A percentile compares a stretch with the other conserved stretches of the same genome.
Conservation (phyloP, 2,113 vertebrate genomes). For the Sinocyclocheilus anophthalmus region DNA sequence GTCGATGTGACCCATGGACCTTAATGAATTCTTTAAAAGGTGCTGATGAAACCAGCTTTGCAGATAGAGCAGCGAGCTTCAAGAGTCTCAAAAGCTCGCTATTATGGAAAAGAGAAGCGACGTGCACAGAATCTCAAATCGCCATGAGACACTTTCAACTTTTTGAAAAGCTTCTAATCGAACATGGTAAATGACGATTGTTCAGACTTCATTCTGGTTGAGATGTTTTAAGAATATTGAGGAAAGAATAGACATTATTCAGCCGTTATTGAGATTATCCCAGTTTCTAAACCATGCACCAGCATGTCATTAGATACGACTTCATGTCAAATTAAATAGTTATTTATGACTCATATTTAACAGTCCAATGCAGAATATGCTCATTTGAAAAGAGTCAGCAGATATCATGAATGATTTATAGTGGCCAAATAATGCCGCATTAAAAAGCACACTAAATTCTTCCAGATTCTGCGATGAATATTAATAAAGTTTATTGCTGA, state of each 20-base stretch:
- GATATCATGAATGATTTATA: conserved; percentile 25
- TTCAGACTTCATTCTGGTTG: neutral
- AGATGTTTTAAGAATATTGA: neutral
- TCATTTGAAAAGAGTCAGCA: neutral
- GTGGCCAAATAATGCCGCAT: neutral
- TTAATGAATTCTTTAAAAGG: conserved; percentile 60
- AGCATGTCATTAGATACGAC: neutral
- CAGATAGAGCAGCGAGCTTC: conserved; percentile 54
- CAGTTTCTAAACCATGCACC: neutral
- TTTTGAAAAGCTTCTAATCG: conserved; percentile 33
- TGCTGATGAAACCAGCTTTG: conserved; percentile 64
- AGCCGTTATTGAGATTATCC: neutral
- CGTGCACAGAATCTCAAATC: conserved; percentile 59
- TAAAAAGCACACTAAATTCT: conserved; percentile 8
- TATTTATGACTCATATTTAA: conserved; percentile 10
- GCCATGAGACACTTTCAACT: conserved; percentile 46
- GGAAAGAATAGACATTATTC: neutral
- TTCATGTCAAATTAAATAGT: neutral
- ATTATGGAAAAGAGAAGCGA: conserved; percentile 38
- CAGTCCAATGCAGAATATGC: neutral
- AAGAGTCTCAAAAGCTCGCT: conserved; percentile 51
- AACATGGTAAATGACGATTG: neutral
- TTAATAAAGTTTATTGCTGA: conserved; percentile 40
- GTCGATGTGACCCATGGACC: conserved; percentile 43
- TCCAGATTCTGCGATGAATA: conserved; percentile 1